Percentiles rank a stretch among this genome's conserved stretches.
These are phyloP conservation scores for Agonopterix arenella DNA, from an alignment of 2,888 invertebrate genomes.

Conservation along the genomic window DNA sequence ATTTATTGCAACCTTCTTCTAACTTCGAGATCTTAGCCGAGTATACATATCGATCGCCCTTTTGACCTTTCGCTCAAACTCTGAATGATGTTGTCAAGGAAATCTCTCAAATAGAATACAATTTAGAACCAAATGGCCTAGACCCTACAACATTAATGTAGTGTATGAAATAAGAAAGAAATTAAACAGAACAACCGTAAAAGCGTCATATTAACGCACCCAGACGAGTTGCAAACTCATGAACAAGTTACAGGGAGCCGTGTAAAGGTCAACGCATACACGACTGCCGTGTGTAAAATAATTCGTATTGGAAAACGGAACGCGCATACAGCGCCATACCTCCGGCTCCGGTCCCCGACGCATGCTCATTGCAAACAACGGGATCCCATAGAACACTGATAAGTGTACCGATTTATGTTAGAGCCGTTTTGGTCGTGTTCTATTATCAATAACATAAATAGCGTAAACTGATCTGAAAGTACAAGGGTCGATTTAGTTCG, in stretches of 20 bases:
- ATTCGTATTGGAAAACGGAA: constrained; percentile 36
- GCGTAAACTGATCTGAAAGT: constrained; percentile 24
- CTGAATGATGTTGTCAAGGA: no score
- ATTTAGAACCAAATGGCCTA: no score
- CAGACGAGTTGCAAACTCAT: constrained; percentile 19
- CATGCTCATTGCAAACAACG: constrained; percentile 26
- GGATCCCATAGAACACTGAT: constrained; percentile 29
- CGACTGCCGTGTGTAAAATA: constrained; percentile 46
- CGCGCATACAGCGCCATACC: constrained; percentile 8
- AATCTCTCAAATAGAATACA: no score
- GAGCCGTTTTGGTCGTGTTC: constrained; percentile 27
- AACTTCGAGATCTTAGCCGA: no score
- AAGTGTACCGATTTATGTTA: constrained; percentile 35
- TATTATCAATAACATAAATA: constrained; percentile 40
- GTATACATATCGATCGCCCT: no score
- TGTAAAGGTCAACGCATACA: constrained; percentile 46
- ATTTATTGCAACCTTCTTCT: no score
- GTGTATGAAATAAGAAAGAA: no score
- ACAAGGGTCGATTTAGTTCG: background rate
- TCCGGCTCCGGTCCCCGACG: background rate
- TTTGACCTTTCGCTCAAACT: no score
- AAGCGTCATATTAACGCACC: constrained; percentile 28
- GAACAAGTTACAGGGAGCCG: constrained; percentile 40
- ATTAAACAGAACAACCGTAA: background rate
- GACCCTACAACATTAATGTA: no score